Base-by-base conservation (phyloP, 2,888 invertebrate genomes). In the Anticlea derivata region DNA sequence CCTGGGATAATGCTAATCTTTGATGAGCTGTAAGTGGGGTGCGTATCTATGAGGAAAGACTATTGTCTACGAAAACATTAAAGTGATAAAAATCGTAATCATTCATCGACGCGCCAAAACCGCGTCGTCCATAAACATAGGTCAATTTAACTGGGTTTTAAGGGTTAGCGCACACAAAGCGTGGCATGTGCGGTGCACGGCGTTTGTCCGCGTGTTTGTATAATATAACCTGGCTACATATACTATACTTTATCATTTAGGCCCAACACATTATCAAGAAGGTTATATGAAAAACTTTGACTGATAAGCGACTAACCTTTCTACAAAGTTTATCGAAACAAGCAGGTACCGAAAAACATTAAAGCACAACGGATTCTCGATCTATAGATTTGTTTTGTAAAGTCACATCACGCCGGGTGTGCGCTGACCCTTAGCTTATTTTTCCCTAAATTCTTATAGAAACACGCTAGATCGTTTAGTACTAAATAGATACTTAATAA, bases 391-490 rank as follows among this genome's bases (percentile, higher is more conserved):
- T n/a, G n/a, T n/a, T n/a, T n/a, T n/a, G 22, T 22, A 11, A 40
- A 0, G 11, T 11, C 30, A 30, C 12, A 12, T 11, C 8, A 7
- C 27, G 35, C 34, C 27, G 26, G 1, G 7, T 29, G 11, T 22
- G 5, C 29, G 35, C 23, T 2, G 0, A 7, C 29, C 10, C 0
- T 11, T 20, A 30, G 35, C 12, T 17, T 4, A 22, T 40, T 49
- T 52, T 40, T 24, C 23, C n/a, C 33, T 37, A 40, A 45, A 31
- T 37, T 22, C 8, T 17, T 23, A 20, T 52, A 56, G 59, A n/a
- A 52, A 58, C 39, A 45, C 48, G 62, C 58, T 55, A 61, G 60
- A 61, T 65, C 55, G 50, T 56, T 40, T 30, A 38, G 29, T 24
- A 43, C 26, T 45, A 37, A 40, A 24, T 47, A 23, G 20, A 40